Evolutionary conservation across 2,888 invertebrate genomes (phyloP).

Genomic region (Girardia tigrina): DNA sequence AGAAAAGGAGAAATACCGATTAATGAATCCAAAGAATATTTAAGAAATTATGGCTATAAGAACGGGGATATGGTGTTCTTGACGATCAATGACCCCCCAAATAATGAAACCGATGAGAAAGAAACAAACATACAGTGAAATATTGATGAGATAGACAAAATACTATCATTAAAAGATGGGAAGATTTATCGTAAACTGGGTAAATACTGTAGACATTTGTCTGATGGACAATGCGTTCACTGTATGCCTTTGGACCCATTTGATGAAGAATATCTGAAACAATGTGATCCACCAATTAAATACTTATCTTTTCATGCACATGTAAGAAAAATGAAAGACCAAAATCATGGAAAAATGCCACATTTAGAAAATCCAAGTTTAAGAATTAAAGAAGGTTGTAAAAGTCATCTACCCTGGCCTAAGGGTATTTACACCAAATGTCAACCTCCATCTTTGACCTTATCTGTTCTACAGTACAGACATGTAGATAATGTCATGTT

Average conservation of each 20-base stretch:
- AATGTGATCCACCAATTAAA: background rate
- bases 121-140: too few relatives aligned
- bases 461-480: conserved; percentile 60
- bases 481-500: background rate
- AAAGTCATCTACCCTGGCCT: conserved; percentile 94
- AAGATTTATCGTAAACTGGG: background rate
- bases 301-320: background rate
- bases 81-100: too few relatives aligned
- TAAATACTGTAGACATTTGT: background rate
- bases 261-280: background rate
- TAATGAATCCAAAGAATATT: too few relatives aligned
- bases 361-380: conserved; percentile 80
- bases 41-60: too few relatives aligned
- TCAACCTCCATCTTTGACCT: conserved; percentile 86
- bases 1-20: too few relatives aligned
- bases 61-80: too few relatives aligned
- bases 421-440: conserved; percentile 95
- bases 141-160: background rate
- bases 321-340: background rate
- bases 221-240: background rate
- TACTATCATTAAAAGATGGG: background rate
- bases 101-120: too few relatives aligned
- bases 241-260: background rate
- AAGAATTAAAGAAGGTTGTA: conserved; percentile 81
- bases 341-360: conserved; percentile 60